Base-by-base conservation (phyloP, 2,888 invertebrate genomes). In the Pegoplata infirma region DNA sequence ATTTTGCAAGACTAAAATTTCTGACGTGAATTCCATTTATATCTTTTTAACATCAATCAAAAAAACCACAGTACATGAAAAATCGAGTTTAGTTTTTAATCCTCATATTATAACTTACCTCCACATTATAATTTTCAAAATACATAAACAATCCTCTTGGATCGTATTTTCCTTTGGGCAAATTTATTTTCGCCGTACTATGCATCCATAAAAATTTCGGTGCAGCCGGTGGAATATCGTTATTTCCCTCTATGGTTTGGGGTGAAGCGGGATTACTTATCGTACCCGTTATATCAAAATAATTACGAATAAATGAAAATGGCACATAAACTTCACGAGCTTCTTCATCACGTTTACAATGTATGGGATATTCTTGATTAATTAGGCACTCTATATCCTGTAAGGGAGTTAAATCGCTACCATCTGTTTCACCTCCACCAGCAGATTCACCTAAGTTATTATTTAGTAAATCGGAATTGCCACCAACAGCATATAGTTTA, bases 121-220 rank as follows among this genome's bases (percentile, higher is more conserved):
- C 99, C 0, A 99, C 99, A 89, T 98, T 98, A 90, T 98, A 99
- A 88, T 98, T 97, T 86, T 97, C 98, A 90, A 99, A 99, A 80
- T 98, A 98, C 91, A 98, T 96, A 89, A 98, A 99, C 0, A 96
- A 94, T 2, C 98, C 98, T 21, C 93, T 92, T 0, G 98, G 94
- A 86, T 97, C 94, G 89, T 99, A 99, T 83, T 94, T 94, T 36
- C 94, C 94, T 87, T 95, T 95, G 0, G 97, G 97, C 83, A 94
- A 93, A 87, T 97, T 97, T 6, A 98, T 93, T 89, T 96, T 96
- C 19, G 97, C 95, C 88, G 97, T 97, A 87, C 97, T 97, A 90
- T 98, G 98, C 10, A 96, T 94, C 97, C 98, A 98, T 88, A 97
- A 96, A 87, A 98, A 98, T 83, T 94, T 92, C 82, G 96, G 95